phyloP scores from a whole-genome alignment of 2,113 vertebrate species.

The Petromus typicus region DNA sequence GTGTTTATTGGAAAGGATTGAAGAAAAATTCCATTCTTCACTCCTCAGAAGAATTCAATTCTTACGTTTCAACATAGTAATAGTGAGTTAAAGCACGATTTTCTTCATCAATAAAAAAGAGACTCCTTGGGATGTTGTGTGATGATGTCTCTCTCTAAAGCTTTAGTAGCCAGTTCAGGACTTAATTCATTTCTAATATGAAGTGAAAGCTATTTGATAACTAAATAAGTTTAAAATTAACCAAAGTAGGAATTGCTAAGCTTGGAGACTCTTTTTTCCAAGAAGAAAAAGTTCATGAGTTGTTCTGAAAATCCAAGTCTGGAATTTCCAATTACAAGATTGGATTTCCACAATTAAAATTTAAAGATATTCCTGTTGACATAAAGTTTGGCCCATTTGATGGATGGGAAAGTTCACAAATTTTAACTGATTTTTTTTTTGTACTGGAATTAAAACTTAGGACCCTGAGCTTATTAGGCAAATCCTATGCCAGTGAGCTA shows the following conservation, averaged over 20 bases:
- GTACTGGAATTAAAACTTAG: too few species aligned
- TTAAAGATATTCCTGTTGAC: constrained; percentile 17
- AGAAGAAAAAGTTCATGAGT: neutral
- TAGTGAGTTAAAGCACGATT: neutral
- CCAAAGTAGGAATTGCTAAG: neutral
- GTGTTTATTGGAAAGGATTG: constrained; percentile 5
- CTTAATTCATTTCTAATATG: neutral
- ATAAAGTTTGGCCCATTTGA: neutral
- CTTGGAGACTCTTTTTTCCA: neutral
- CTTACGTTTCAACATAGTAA: neutral
- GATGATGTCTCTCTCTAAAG: neutral
- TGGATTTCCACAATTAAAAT: neutral
- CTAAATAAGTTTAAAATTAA: neutral
- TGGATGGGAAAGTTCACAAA: neutral
- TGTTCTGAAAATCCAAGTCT: neutral
- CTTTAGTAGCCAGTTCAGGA: neutral
- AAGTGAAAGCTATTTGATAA: constrained; percentile 33
- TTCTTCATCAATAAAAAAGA: neutral
- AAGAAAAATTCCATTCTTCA: neutral
- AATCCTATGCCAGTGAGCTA: too few species aligned
- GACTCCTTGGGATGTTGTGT: neutral
- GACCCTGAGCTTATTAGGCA: too few species aligned
- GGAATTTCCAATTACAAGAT: neutral
- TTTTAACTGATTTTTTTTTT: neutral
- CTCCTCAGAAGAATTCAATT: neutral